phyloP scores from a whole-genome alignment of 2,797 vertebrate genomes.

The Balearica regulorum region DNA sequence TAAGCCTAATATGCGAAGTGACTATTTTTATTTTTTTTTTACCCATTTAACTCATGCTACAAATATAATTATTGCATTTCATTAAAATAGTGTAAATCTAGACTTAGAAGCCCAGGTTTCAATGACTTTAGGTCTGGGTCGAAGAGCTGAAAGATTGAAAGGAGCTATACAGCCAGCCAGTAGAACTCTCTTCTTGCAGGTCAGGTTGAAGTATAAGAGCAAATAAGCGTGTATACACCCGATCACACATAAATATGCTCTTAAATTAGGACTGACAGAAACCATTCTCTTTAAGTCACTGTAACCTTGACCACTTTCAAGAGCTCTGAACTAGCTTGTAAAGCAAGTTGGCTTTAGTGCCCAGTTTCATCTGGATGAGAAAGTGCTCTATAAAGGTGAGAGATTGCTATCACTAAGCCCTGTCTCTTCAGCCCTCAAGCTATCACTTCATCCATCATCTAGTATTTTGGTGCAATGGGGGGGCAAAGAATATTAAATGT shows the following conservation, averaged over 20 bases:
- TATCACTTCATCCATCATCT: background rate
- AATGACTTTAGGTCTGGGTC: background rate
- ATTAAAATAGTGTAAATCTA: background rate
- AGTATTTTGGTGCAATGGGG: background rate
- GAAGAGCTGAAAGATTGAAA: background rate
- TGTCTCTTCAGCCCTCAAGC: background rate
- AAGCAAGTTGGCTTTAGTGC: background rate
- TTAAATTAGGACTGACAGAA: background rate
- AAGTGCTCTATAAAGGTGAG: background rate
- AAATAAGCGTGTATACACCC: background rate
- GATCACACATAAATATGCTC: background rate
- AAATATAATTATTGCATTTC: background rate
- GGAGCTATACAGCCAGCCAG: background rate
- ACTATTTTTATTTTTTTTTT: background rate
- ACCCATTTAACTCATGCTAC: background rate
- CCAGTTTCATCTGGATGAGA: background rate
- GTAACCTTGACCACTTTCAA: background rate
- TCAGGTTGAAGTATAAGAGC: background rate
- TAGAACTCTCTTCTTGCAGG: background rate
- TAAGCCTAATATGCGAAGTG: background rate
- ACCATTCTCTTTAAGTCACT: background rate
- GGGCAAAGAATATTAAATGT: background rate
- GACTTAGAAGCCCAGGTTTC: background rate
- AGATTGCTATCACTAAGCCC: background rate
- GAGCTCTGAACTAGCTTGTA: background rate